phyloP scores from a whole-genome alignment of 2,797 vertebrate genomes.

The Saxicola maurus region DNA sequence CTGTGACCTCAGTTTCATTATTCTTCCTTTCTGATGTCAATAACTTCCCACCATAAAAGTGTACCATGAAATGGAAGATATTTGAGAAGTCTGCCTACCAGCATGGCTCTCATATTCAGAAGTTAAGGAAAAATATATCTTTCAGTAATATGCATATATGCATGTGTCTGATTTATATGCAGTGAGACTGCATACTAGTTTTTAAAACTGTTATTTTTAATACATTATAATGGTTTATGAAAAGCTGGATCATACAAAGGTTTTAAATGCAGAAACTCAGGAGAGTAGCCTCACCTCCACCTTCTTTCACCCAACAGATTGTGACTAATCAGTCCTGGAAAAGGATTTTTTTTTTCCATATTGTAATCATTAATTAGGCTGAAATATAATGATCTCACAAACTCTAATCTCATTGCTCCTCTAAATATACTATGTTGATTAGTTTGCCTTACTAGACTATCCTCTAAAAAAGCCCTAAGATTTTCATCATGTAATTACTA shows the following conservation, averaged over 20 bases:
- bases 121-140: neutral
- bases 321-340: neutral
- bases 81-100: slow-evolving; percentile 29
- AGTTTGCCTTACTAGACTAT: neutral
- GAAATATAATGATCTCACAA: neutral
- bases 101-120: neutral
- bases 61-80: slow-evolving; percentile 26
- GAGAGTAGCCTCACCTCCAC: neutral
- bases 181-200: neutral
- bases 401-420: neutral
- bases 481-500: neutral
- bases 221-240: neutral
- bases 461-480: neutral
- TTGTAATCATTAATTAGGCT: neutral
- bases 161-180: neutral
- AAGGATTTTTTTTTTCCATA: neutral
- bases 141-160: neutral
- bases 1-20: slow-evolving; percentile 51
- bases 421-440: neutral
- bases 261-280: neutral
- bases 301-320: neutral
- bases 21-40: slow-evolving; percentile 48
- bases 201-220: neutral
- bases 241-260: neutral
- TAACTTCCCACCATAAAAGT: slow-evolving; percentile 48